Evolutionary conservation across 2,113 vertebrate genomes (phyloP).

Genomic region (Clarias gariepinus): DNA sequence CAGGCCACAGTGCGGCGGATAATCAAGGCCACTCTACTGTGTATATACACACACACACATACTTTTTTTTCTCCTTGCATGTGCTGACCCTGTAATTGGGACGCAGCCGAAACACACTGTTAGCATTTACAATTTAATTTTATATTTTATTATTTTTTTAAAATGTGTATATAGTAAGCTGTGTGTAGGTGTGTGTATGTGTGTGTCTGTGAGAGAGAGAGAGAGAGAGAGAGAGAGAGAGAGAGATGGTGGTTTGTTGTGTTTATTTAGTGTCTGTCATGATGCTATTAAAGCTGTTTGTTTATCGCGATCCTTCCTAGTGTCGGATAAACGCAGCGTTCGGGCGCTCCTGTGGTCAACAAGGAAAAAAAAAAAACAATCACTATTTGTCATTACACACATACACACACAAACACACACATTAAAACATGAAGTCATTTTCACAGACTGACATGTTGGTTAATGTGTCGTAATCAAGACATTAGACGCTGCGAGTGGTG

Average conservation of each 20-base stretch:
- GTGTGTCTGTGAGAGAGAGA: background rate
- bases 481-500: constrained; percentile 75
- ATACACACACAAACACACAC: background rate
- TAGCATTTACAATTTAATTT: background rate
- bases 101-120: background rate
- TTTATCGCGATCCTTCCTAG: constrained; percentile 14
- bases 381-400: background rate
- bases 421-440: constrained; percentile 60
- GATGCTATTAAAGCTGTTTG: constrained; percentile 46
- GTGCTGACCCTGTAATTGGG: background rate
- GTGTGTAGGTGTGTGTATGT: constrained; percentile 1
- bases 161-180: background rate
- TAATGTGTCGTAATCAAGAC: constrained; percentile 80
- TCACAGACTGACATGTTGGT: constrained; percentile 68
- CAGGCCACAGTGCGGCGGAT: constrained; percentile 1
- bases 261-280: constrained; percentile 41
- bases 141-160: background rate
- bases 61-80: background rate
- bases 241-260: background rate
- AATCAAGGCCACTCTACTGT: constrained; percentile 24
- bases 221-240: background rate
- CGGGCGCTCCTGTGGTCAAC: background rate
- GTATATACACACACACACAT: constrained; percentile 8
- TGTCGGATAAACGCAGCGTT: background rate
- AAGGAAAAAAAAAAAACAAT: background rate